These are phyloP conservation scores for Andricus curvator DNA, from an alignment of 2,888 invertebrate genomes.

Conservation along the genomic window DNA sequence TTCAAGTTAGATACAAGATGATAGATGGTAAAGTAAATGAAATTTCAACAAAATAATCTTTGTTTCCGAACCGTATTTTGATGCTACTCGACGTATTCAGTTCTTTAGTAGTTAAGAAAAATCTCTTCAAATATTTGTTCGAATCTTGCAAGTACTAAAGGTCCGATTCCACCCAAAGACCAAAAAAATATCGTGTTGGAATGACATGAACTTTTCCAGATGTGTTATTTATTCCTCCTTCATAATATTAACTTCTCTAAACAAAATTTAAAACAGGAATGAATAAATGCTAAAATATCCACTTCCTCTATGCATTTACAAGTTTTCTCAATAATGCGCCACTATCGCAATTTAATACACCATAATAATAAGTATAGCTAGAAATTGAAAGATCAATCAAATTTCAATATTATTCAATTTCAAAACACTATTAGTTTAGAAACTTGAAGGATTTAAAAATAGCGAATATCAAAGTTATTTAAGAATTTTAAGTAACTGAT, in stretches of 20 bases:
- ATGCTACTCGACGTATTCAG: no score
- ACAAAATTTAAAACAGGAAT: conserved; percentile 14
- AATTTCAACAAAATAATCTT: background rate
- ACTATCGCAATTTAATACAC: background rate
- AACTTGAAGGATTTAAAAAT: background rate
- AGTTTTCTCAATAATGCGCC: background rate
- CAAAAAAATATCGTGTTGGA: background rate
- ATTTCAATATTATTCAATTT: background rate
- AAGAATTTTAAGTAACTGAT: no score
- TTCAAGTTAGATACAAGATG: background rate
- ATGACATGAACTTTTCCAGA: background rate
- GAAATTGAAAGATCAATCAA: background rate
- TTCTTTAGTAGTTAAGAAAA: no score
- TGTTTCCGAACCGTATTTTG: background rate
- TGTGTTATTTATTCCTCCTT: conserved; percentile 3
- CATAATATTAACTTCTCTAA: background rate
- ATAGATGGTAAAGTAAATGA: background rate
- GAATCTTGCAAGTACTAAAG: no score
- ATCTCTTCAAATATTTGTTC: no score
- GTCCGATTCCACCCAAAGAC: background rate
- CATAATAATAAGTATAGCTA: background rate
- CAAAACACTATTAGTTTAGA: no score
- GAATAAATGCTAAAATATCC: background rate
- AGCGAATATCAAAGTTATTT: background rate
- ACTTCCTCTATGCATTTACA: background rate